Evolutionary conservation across 1,140 invertebrate species (phyloP).

Genomic region (Drosophila tani): DNA sequence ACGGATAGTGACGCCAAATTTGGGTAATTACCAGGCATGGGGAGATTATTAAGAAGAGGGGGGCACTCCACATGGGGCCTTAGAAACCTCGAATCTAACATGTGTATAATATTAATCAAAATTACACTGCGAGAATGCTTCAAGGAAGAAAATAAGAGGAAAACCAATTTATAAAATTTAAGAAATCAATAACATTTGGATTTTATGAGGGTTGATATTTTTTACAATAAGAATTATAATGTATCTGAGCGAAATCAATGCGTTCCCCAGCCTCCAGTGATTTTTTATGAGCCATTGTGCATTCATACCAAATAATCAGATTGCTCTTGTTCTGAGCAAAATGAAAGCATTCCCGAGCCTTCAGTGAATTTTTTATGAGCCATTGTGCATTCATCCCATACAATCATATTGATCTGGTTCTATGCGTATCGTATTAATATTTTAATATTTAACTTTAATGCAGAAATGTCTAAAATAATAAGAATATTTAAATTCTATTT

Average conservation of each 20-base stretch:
- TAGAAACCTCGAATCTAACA: constrained; percentile 41
- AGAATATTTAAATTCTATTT: too few relatives aligned
- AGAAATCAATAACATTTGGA: too few relatives aligned
- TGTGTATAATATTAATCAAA: constrained; percentile 81
- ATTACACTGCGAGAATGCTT: constrained; percentile 53
- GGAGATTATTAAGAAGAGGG: constrained; percentile 46
- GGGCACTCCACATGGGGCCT: constrained; percentile 61
- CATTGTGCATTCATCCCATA: background rate
- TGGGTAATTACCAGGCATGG: constrained; percentile 70
- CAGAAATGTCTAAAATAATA: too few relatives aligned
- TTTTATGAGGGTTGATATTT: too few relatives aligned
- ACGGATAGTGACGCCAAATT: constrained; percentile 81
- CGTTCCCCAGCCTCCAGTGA: background rate
- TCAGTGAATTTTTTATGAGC: background rate
- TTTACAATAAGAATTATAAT: too few relatives aligned
- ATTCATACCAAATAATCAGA: background rate
- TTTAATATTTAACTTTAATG: too few relatives aligned
- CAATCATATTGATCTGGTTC: background rate
- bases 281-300: background rate
- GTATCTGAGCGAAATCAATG: background rate
- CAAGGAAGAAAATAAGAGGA: background rate
- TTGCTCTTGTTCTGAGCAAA: background rate
- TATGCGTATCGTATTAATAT: background rate
- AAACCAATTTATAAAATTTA: too few relatives aligned
- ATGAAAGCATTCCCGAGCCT: background rate